phyloP scores from a whole-genome alignment of 2,113 vertebrate species.

The Nothobranchius furzeri region DNA sequence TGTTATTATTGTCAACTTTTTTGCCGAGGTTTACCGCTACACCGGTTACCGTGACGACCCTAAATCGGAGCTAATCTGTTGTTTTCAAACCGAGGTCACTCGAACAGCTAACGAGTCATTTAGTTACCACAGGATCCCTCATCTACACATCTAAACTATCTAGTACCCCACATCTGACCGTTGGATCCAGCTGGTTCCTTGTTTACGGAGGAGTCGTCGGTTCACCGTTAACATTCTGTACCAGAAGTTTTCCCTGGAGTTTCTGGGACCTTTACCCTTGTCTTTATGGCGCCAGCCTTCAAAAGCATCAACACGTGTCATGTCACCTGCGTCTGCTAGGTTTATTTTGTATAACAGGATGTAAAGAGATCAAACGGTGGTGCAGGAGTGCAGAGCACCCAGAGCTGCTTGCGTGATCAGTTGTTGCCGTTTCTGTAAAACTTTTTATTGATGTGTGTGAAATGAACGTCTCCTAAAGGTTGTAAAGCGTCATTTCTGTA shows the following conservation, averaged over 20 bases:
- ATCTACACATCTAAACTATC: too few species aligned
- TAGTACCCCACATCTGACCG: too few species aligned
- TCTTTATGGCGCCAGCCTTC: background rate
- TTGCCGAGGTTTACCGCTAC: too few species aligned
- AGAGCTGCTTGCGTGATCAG: constrained; percentile 16
- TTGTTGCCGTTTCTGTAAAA: constrained; percentile 1
- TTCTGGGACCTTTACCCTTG: background rate
- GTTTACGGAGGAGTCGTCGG: background rate
- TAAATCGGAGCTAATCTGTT: too few species aligned
- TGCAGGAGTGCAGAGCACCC: constrained; percentile 6
- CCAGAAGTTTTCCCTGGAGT: too few species aligned
- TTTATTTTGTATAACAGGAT: constrained; percentile 22
- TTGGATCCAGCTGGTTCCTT: background rate
- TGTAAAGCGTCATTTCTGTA: background rate
- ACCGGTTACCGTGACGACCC: too few species aligned
- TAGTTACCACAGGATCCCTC: too few species aligned
- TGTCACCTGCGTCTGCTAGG: constrained; percentile 15
- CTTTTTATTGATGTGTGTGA: background rate
- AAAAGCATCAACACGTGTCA: background rate
- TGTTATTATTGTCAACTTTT: too few species aligned
- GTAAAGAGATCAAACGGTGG: constrained; percentile 11
- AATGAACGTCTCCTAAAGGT: background rate
- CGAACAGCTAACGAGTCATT: too few species aligned
- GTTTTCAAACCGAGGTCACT: too few species aligned
- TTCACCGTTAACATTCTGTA: background rate